Evolutionary conservation across 2,888 invertebrate genomes (phyloP), one percentile per base, ranked within the genome.

Genomic region (Heliconius erato): DNA sequence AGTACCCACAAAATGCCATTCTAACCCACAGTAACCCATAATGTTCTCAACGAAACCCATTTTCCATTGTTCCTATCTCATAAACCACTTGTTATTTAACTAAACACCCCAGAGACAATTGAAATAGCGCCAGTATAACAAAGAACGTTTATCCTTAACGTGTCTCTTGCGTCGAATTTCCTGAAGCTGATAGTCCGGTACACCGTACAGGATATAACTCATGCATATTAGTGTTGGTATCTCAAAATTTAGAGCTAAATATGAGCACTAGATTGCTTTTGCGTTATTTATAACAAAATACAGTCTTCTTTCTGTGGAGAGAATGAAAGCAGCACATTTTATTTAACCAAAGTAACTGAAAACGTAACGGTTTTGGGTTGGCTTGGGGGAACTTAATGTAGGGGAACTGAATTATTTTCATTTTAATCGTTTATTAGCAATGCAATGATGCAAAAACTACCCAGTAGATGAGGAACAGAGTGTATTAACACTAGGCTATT

Each of bases 111-210:
- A 80, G 28, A 72, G 84, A 82, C 80, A 80, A 83, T 84, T 83
- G 84, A 78, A 85, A 85, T 78, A 79, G 84, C 84, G 14, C 35
- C 74, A 81, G 82, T 83, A 80, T 85, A 84, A 82, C 83, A 83
- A 79, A 72, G 71, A 78, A 77, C 84, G 82, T 84, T 84, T 84
- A 85, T 85, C 84, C 84, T 87, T 85, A 89, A 92, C 90, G 90
- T 86, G 88, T 88, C 92, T 90, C 92, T 76, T 9, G 90, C 83
- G 92, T 67, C 87, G 86, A 91, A 88, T 91, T 90, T 86, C 82
- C 85, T 86, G 84, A 40, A 74, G 79, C 79, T 72, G 72, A 72
- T 72, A 72, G 44, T 65, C 80, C 74, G 65, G 72, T 19, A 35
- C 74, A 79, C 12, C 54, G 59, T 40, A 71, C 28, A 68, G 26